phyloP scores from a whole-genome alignment of 2,888 invertebrate species.

The Oithona nana region DNA sequence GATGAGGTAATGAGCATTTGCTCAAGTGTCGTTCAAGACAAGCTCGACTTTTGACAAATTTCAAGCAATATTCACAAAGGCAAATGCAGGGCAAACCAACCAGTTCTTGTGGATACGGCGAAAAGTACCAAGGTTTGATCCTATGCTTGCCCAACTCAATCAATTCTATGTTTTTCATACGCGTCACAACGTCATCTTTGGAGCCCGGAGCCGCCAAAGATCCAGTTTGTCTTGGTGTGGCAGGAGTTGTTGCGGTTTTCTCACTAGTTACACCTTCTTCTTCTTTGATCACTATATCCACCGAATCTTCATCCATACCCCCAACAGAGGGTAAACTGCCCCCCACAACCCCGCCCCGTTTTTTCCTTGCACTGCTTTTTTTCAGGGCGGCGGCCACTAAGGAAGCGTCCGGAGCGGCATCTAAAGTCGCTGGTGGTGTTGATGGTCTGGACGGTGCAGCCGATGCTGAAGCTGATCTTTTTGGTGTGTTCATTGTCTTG shows the following conservation, averaged over 20 bases:
- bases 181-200: not conserved
- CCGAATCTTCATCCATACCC: not conserved
- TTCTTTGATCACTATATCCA: not conserved
- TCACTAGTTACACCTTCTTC: not conserved
- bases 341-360: not conserved
- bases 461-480: not conserved
- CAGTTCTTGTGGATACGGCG: slow-evolving; percentile 72
- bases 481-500: not conserved
- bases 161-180: slow-evolving; percentile 97
- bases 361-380: not conserved
- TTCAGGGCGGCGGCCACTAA: not conserved
- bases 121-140: slow-evolving; percentile 98
- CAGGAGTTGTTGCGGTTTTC: not conserved
- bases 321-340: not conserved
- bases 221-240: slow-evolving; percentile 24
- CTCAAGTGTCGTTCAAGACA: slow-evolving; percentile 72
- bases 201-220: slow-evolving; percentile 8
- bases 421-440: not conserved
- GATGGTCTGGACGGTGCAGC: not conserved
- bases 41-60: slow-evolving; percentile 87
- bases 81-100: slow-evolving; percentile 66
- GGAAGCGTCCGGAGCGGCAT: not conserved
- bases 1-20: slow-evolving; percentile 36
- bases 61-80: slow-evolving; percentile 96
- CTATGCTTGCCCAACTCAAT: slow-evolving; percentile 84